These are phyloP conservation scores for Eulacestoma nigropectus DNA, from an alignment of 2,113 vertebrate genomes.

Conservation along the genomic window DNA sequence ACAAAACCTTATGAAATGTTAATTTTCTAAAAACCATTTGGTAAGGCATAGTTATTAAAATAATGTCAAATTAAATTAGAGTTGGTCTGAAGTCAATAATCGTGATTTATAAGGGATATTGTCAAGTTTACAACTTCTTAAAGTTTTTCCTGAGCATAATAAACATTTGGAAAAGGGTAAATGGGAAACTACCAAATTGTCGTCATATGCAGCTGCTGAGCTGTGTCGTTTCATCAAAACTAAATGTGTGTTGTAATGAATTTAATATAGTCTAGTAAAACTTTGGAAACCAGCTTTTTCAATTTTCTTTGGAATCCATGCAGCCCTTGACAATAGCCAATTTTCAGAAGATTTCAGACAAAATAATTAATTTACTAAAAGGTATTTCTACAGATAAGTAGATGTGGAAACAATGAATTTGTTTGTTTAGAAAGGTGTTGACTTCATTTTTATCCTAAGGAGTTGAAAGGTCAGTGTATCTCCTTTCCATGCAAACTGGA, in stretches of 20 bases:
- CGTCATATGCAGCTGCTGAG: not conserved
- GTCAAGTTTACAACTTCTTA: not conserved
- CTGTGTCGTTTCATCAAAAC: not conserved
- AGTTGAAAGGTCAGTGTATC: not conserved
- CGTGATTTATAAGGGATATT: not conserved
- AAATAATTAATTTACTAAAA: not conserved
- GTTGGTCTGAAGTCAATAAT: not conserved
- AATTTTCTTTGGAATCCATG: not conserved
- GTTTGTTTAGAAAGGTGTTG: not conserved
- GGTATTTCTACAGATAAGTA: not conserved
- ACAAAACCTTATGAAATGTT: not conserved
- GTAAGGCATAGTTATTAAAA: not conserved
- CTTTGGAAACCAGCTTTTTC: not conserved
- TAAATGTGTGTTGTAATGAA: not conserved
- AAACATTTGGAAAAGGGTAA: not conserved
- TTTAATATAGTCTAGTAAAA: not conserved
- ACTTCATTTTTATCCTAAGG: not conserved
- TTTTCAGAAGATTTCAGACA: not conserved
- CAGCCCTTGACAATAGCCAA: not conserved
- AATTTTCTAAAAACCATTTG: not conserved
- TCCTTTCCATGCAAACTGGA: not conserved
- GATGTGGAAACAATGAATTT: not conserved
- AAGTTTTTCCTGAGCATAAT: not conserved
- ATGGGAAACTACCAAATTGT: not conserved
- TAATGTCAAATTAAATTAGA: not conserved